A percentile compares a stretch with the other conserved stretches of the same genome.
phyloP scores from a whole-genome alignment of 2,888 invertebrate genomes.

The Drosophila vallismaia region DNA sequence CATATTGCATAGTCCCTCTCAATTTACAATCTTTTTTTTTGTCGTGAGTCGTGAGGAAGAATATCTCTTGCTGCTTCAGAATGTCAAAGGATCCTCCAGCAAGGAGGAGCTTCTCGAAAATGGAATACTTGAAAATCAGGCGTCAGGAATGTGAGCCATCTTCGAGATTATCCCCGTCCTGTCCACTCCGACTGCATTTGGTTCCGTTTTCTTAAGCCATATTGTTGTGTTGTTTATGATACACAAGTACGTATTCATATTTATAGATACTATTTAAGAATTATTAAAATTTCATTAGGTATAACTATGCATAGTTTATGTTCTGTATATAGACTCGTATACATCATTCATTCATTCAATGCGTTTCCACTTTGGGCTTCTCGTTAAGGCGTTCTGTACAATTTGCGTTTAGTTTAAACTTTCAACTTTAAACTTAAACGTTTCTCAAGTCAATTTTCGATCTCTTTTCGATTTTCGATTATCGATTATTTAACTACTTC shows the following conservation, averaged over 20 bases:
- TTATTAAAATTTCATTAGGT: constrained; percentile 68
- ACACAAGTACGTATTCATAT: constrained; percentile 21
- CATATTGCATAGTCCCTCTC: constrained; percentile 48
- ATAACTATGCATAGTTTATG: constrained; percentile 67
- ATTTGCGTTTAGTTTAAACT: constrained; percentile 57
- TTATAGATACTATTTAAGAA: constrained; percentile 32
- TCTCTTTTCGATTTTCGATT: constrained; percentile 60
- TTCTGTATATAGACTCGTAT: constrained; percentile 77
- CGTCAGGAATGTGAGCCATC: constrained; percentile 20
- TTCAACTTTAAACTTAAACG: constrained; percentile 54
- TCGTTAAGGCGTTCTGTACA: constrained; percentile 80
- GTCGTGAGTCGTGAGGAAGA: neutral
- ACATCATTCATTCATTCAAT: constrained; percentile 70
- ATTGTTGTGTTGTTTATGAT: constrained; percentile 35
- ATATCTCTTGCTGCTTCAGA: neutral
- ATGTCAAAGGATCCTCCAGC: neutral
- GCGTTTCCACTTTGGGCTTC: constrained; percentile 38
- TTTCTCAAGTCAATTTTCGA: constrained; percentile 72
- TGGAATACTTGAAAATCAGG: constrained; percentile 29
- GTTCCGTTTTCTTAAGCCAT: constrained; percentile 73
- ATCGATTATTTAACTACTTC: constrained; percentile 78
- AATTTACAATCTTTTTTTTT: constrained; percentile 42
- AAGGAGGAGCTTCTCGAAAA: constrained; percentile 33
- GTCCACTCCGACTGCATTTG: constrained; percentile 52
- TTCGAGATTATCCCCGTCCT: constrained; percentile 19